phyloP scores from a whole-genome alignment of 2,888 invertebrate genomes.

The Drosophila dives region DNA sequence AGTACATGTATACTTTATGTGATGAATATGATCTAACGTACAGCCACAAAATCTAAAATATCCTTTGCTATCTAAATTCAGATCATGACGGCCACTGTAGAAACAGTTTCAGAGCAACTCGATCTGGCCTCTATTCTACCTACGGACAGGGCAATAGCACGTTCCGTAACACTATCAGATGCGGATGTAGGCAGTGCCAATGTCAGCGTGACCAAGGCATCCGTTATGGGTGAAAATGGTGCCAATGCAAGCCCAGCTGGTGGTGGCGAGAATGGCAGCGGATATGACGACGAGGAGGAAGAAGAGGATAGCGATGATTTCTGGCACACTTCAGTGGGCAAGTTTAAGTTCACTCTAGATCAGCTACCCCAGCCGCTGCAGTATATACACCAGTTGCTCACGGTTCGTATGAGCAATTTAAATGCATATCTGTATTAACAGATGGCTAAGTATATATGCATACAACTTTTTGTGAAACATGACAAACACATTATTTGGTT shows the following conservation, averaged over 20 bases:
- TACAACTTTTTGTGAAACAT: not conserved
- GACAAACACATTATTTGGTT: not conserved
- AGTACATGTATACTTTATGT: conserved; percentile 60
- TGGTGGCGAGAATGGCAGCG: conserved; percentile 87
- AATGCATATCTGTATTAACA: not conserved
- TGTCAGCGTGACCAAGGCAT: conserved; percentile 89
- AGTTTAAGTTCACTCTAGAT: conserved; percentile 95
- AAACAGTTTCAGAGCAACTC: conserved; percentile 95
- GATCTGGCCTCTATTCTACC: conserved; percentile 95
- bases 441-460: not conserved
- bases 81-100: conserved; percentile 98
- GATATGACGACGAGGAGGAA: conserved; percentile 89
- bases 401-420: conserved; percentile 81
- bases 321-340: conserved; percentile 97
- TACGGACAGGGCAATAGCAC: conserved; percentile 92
- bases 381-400: conserved; percentile 95
- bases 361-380: conserved; percentile 96
- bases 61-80: conserved; percentile 81
- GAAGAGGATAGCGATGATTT: conserved; percentile 90
- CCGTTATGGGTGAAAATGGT: conserved; percentile 87
- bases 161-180: conserved; percentile 94
- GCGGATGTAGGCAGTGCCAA: conserved; percentile 93
- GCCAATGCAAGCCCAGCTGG: conserved; percentile 88
- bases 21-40: conserved; percentile 61
- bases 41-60: conserved; percentile 46